A percentile compares a stretch with the other conserved stretches of the same genome.
Conservation (phyloP, 2,888 invertebrate genomes). For the Luperina testacea region DNA sequence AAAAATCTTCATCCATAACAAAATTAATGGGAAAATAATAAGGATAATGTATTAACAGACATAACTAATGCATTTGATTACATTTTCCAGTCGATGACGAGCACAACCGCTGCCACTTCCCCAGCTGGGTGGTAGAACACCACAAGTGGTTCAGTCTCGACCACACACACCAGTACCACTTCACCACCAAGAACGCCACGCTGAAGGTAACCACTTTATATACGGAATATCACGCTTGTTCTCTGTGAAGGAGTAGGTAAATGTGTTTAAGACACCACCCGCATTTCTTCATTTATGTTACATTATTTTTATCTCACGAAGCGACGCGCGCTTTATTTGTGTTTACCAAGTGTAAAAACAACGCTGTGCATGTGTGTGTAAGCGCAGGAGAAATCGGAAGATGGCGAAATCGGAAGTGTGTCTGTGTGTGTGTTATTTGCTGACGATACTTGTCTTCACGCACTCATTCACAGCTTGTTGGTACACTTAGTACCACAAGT, state of each 20-base stretch:
- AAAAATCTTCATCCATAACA: background rate
- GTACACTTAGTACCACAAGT: too few relatives aligned
- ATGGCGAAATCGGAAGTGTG: too few relatives aligned
- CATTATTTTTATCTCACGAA: too few relatives aligned
- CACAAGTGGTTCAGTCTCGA: slow-evolving; percentile 95
- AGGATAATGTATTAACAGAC: background rate
- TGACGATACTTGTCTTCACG: too few relatives aligned
- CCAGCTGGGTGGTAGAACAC: slow-evolving; percentile 94
- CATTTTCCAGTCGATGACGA: slow-evolving; percentile 91
- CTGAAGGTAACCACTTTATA: slow-evolving; percentile 85
- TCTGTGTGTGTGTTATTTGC: too few relatives aligned
- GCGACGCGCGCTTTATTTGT: too few relatives aligned
- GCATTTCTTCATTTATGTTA: background rate
- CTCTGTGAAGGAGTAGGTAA: background rate
- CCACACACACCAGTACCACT: slow-evolving; percentile 93
- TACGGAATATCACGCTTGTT: background rate
- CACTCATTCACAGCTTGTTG: too few relatives aligned
- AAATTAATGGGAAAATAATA: background rate
- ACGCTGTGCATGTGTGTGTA: too few relatives aligned
- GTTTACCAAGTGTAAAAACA: too few relatives aligned
- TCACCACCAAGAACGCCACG: slow-evolving; percentile 93
- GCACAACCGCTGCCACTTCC: slow-evolving; percentile 94
- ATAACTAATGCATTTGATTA: background rate
- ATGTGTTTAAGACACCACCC: background rate
- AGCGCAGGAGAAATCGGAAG: too few relatives aligned